phyloP scores from a whole-genome alignment of 2,888 invertebrate genomes.

The Toxonevra muliebris region DNA sequence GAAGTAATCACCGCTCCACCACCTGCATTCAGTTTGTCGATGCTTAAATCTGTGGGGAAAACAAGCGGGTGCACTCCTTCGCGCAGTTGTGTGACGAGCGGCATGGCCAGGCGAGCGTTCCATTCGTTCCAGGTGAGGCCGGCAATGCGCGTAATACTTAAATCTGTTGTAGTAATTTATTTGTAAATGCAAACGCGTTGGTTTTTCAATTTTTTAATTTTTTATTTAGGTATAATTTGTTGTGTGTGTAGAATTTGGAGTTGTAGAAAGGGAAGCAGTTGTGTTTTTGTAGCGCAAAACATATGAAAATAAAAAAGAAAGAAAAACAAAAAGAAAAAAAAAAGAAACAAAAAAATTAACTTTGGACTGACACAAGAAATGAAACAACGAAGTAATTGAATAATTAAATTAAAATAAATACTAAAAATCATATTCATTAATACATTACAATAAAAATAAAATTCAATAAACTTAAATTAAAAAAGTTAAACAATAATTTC shows the following conservation, averaged over 20 bases:
- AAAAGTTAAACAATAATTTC: constrained; percentile 33
- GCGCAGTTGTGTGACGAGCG: constrained; percentile 71
- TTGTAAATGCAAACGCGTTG: constrained; percentile 31
- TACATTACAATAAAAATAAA: constrained; percentile 32
- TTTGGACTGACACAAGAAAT: constrained; percentile 29
- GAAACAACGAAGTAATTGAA: constrained; percentile 9
- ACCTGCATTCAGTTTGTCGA: constrained; percentile 53
- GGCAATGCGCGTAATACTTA: constrained; percentile 77
- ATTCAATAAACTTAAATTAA: constrained; percentile 23
- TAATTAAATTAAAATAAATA: constrained; percentile 6
- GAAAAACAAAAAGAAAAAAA: constrained; percentile 40
- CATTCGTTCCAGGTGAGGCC: constrained; percentile 78
- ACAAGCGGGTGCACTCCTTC: constrained; percentile 66
- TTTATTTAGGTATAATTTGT: constrained; percentile 31
- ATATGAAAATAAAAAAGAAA: constrained; percentile 41
- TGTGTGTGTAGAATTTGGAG: constrained; percentile 35
- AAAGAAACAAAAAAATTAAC: constrained; percentile 39
- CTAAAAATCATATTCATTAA: neutral
- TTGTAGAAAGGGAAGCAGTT: constrained; percentile 33
- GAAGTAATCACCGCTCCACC: constrained; percentile 36
- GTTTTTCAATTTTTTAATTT: constrained; percentile 28
- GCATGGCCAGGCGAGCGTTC: constrained; percentile 79
- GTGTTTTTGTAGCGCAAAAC: constrained; percentile 34
- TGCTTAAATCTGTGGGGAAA: constrained; percentile 64
- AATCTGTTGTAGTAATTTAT: constrained; percentile 66